Conservation (phyloP, 2,113 vertebrate species). For the Archocentrus centrarchus region DNA sequence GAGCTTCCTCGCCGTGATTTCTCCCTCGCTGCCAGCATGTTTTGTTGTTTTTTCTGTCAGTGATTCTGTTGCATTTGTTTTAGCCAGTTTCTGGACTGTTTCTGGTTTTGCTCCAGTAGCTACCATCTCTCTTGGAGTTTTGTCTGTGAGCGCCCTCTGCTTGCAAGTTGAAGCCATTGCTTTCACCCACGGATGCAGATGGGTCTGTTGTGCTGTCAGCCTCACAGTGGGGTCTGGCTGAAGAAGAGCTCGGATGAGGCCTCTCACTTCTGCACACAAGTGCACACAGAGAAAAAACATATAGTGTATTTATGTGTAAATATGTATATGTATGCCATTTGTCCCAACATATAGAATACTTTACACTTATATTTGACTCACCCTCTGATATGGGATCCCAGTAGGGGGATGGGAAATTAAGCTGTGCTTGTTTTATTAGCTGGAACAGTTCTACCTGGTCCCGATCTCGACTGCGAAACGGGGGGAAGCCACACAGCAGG, state of each 20-base stretch:
- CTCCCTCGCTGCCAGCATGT: neutral
- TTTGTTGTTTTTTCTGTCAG: constrained; percentile 14
- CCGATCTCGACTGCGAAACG: constrained; percentile 92
- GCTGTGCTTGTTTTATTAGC: constrained; percentile 90
- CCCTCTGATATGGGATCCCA: constrained; percentile 95
- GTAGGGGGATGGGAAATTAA: constrained; percentile 92
- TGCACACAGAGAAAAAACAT: neutral
- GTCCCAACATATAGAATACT: neutral
- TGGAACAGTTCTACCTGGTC: constrained; percentile 94
- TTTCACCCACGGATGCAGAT: constrained; percentile 91
- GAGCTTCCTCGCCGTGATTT: neutral
- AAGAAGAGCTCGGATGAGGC: constrained; percentile 88
- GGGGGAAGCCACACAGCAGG: constrained; percentile 94
- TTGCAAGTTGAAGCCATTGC: constrained; percentile 74
- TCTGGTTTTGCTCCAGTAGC: constrained; percentile 25
- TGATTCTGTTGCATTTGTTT: constrained; percentile 27
- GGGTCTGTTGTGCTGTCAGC: constrained; percentile 87
- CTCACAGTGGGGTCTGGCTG: constrained; percentile 87
- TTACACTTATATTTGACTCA: constrained; percentile 67
- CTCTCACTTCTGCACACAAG: constrained; percentile 83
- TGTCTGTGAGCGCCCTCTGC: constrained; percentile 77
- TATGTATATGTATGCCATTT: neutral
- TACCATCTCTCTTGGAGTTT: constrained; percentile 6
- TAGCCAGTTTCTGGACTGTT: constrained; percentile 9
- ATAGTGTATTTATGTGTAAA: neutral